These are phyloP conservation scores for Polymixis lichenea DNA, from an alignment of 2,888 invertebrate genomes.

Conservation along the genomic window DNA sequence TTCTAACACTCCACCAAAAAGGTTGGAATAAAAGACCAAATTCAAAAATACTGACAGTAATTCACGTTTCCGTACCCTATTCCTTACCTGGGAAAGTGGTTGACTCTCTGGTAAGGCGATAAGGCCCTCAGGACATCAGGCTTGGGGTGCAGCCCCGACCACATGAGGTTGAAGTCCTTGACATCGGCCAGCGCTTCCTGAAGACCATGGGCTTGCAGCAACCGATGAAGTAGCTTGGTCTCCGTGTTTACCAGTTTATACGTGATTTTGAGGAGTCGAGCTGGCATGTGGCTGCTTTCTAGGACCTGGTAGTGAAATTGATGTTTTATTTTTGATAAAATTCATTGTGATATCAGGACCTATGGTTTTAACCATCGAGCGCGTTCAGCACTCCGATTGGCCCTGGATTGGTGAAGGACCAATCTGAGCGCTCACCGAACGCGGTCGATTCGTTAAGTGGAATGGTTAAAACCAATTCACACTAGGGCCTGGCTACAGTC, in stretches of 20 bases:
- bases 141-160: slow-evolving; percentile 98
- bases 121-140: slow-evolving; percentile 95
- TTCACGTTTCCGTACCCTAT: slow-evolving; percentile 32
- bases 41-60: slow-evolving; percentile 66
- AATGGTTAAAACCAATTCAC: too few relatives aligned
- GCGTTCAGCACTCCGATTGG: too few relatives aligned
- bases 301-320: slow-evolving; percentile 75
- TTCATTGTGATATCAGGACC: too few relatives aligned
- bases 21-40: background rate
- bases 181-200: slow-evolving; percentile 91
- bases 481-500: background rate
- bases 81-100: slow-evolving; percentile 96
- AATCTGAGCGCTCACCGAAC: too few relatives aligned
- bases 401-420: too few relatives aligned
- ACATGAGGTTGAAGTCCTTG: slow-evolving; percentile 96
- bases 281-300: slow-evolving; percentile 91
- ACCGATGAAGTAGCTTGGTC: slow-evolving; percentile 94
- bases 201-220: slow-evolving; percentile 95
- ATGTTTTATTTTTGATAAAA: background rate
- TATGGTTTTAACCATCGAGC: too few relatives aligned
- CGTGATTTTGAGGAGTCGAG: slow-evolving; percentile 92
- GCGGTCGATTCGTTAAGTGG: too few relatives aligned
- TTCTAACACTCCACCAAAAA: background rate
- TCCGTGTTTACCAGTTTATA: slow-evolving; percentile 96
- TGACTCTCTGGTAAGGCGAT: slow-evolving; percentile 97